Conservation (phyloP, 2,888 invertebrate species). For the Torymus texanus region DNA sequence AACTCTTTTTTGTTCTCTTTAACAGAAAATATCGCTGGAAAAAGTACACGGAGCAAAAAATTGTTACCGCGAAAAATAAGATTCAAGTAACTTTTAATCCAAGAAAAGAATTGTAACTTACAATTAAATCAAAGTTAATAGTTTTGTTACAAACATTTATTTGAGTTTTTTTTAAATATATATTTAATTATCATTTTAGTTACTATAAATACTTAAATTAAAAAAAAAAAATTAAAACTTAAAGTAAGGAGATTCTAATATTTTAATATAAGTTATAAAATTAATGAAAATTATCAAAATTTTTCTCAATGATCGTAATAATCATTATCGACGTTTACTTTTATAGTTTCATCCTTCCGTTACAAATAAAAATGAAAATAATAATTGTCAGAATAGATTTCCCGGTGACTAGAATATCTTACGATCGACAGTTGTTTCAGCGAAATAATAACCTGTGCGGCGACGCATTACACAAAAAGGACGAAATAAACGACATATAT, state of each 20-base stretch:
- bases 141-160: no score
- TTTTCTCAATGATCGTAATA: background rate
- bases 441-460: conserved; percentile 63
- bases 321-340: conserved; percentile 41
- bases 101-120: no score
- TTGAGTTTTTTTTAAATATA: no score
- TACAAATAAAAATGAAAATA: conserved; percentile 55
- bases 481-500: conserved; percentile 59
- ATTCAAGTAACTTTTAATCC: no score
- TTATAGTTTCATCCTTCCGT: conserved; percentile 42
- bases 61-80: background rate
- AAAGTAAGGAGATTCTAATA: no score
- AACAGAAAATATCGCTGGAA: conserved; percentile 42
- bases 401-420: conserved; percentile 74
- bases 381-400: conserved; percentile 69
- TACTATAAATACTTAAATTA: no score
- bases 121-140: no score
- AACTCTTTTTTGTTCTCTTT: conserved; percentile 12
- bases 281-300: conserved; percentile 22
- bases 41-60: background rate
- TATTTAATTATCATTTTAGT: no score
- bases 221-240: no score
- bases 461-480: conserved; percentile 66
- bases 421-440: conserved; percentile 66
- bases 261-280: background rate